Base-by-base conservation (phyloP, 2,888 invertebrate genomes). In the Tetheella fluctuosa region DNA sequence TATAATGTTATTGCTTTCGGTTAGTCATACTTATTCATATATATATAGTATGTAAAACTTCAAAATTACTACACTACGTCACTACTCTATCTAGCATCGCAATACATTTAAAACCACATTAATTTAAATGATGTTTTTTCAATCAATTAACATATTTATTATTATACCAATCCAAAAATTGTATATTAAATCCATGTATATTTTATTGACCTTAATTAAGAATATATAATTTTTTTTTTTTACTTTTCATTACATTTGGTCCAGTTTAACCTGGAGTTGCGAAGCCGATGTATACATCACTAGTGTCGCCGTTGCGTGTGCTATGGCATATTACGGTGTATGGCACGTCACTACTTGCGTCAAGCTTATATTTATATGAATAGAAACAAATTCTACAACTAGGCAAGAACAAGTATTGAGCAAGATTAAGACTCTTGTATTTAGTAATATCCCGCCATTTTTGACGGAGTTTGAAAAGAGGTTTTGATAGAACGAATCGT, bases 31-130 rank as follows among this genome's bases (percentile, higher is more conserved):
- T 81, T 84, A 77, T 86, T 84, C 83, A 83, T 85, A 83, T 81
- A 83, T 81, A 77, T 71, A 70, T 73, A 73, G 72, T 79, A 90
- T 91, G 90, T 93, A 93, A 93, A 92, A 90, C 86, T 90, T 93
- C 91, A 91, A 92, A 92, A 92, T 91, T 77, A 81, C 92, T 92
- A 92, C 90, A 77, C 91, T 91, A 91, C 89, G 68, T 67, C 76
- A 83, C 91, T 92, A 92, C 90, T 85, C 91, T 91, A 91, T 85
- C 91, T 91, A 91, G 91, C 91, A 87, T 89, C 84, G 90, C 89
- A 88, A 88, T 90, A 91, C 88, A 85, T 87, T 87, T 83, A 86
- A 86, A 89, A 91, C 55, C 90, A 91, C 90, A 90, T 90, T 90
- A 90, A 88, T 84, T 88, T 81, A 78, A 75, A 74, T 80, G 80